Base-by-base conservation (phyloP, 2,797 vertebrate genomes). In the Molossus alvarezi region DNA sequence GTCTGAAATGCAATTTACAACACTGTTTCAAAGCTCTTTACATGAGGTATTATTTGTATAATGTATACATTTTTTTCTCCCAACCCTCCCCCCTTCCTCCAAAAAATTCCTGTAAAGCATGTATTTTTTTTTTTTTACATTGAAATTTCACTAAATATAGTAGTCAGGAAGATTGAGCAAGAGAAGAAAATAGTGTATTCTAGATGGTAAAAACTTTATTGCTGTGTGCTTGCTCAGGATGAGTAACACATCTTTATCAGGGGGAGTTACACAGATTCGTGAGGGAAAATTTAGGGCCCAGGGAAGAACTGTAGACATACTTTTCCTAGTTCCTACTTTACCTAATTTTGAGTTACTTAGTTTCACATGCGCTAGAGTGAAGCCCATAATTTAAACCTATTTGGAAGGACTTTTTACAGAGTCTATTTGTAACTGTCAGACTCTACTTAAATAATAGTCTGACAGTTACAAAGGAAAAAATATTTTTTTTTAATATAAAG, bases 1-100 rank as follows among this genome's bases (percentile, higher is more conserved):
- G 88, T 97, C 51, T 18, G 3, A 98, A 97, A 97, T 95, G 96
- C 97, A 96, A 95, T 95, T 98, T 96, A 95, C 97, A 87, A 89
- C 94, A 88, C 96, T 98, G 88, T 98, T 97, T 94, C 95, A 91
- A 95, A 96, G 97, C 97, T 97, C 98, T 98, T 98, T 98, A 97
- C 97, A 94, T 80, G 85, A 62, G 94, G 37, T 67, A 55, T 80
- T 83, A 90, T 92, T 95, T 97, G 67, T 89, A n/a, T 83, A 90
- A 57, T 92, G 33, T 93, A 15, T 92, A 93, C 71, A 4, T 57
- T 92, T 96, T 96, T 97, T 94, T 97, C 93, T 97, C 97, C 97
- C 79, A n/a, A 0, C 82, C 57, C 1, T 92, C 37, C 95, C 58
- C 45, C 4, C 0, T 48, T 81, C 4, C 64, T 88, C 48, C 73